Evolutionary conservation across 1,140 invertebrate species (phyloP), one percentile per base, ranked within the genome.

Genomic region (Drosophila prosaltans): DNA sequence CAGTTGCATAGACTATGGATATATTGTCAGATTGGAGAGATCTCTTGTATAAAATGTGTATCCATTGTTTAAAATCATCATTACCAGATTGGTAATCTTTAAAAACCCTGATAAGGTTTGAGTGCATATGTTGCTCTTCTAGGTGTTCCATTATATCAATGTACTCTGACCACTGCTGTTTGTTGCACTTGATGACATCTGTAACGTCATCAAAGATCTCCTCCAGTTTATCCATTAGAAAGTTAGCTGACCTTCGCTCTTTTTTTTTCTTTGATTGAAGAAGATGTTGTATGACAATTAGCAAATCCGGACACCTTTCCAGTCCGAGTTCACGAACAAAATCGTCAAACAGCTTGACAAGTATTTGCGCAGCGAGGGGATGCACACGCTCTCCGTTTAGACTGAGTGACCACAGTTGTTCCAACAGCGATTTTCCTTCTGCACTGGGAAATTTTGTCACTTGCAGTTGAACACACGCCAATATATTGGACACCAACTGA

Each of bases 61-160:
- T 9, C 93, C 93, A 94, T 4, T 45, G 58, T 6, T 36, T 24
- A 77, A 81, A 88, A n/a, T 69, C 43, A 86, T 3, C 8, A 82
- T 41, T 0, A 69, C 74, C 24, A 4, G 28, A 30, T 8, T 55
- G 11, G 95, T 73, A 10, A 93, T 91, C 57, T 94, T 94, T 40
- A 92, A 83, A 8, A 8, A 21, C 21, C 94, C 89, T 9, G 95
- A 85, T 81, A 95, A 94, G 11, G 92, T 93, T 81, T 94, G 45
- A 9, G 7, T 1, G 32, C 32, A 7, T 36, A 6, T 36, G 94
- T 73, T 94, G 94, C 77, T 95, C 94, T 80, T 95, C 94, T n/a
- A 95, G 84, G 21, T 92, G 92, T 83, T 95, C 94, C 28, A 94
- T 69, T 21, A 95, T 79, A 1, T 64, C 76, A 9, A 91, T 63